Evolutionary conservation across 2,113 vertebrate genomes (phyloP).

Genomic region (Butastur rufipennis): DNA sequence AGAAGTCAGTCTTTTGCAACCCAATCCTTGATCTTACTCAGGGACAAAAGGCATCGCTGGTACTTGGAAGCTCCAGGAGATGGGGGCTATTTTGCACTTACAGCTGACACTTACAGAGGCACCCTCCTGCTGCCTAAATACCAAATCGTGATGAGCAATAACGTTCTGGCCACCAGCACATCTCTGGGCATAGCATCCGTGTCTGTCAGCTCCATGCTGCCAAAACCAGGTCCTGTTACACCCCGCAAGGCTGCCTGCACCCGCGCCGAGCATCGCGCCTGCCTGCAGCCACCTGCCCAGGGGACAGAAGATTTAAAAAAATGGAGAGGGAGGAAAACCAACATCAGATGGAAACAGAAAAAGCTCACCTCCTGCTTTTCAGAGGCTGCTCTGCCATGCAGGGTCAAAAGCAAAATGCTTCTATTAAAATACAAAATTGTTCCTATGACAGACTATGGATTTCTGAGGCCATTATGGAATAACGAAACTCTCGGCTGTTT

Average conservation of each 20-base stretch:
- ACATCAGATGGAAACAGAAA: background rate
- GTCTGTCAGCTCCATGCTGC: background rate
- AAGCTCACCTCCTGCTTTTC: background rate
- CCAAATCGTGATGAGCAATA: background rate
- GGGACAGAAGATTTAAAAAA: background rate
- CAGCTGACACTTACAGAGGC: background rate
- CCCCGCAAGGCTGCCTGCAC: background rate
- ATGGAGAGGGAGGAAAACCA: background rate
- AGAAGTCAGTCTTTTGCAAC: background rate
- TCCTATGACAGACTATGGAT: background rate
- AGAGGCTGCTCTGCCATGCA: background rate
- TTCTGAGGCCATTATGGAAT: background rate
- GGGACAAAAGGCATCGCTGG: background rate
- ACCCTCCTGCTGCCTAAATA: background rate
- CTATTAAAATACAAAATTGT: background rate
- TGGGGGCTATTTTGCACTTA: background rate
- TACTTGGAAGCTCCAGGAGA: background rate
- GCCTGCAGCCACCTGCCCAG: background rate
- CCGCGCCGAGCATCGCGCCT: fast-evolving
- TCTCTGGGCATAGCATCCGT: background rate
- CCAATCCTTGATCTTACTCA: background rate
- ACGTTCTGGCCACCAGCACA: background rate
- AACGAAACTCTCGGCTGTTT: background rate
- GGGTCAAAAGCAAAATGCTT: background rate
- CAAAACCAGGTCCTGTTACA: background rate